These are phyloP conservation scores for Meriones psammophilus DNA, from an alignment of 2,797 vertebrate genomes.

Conservation along the genomic window DNA sequence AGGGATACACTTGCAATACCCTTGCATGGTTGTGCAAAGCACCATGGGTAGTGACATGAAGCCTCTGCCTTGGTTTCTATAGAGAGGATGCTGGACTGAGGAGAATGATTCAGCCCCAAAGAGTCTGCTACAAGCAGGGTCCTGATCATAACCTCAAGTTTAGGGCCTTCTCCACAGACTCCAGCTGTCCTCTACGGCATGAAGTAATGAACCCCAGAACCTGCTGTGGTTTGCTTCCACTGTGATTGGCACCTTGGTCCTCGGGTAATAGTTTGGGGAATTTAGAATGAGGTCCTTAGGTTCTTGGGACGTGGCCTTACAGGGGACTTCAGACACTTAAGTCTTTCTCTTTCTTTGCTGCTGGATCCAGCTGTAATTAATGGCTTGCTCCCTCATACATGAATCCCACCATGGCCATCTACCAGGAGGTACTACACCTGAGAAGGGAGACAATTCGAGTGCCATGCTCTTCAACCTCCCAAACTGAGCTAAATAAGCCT, in stretches of 20 bases:
- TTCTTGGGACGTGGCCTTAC: neutral
- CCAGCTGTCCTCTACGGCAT: neutral
- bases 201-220: neutral
- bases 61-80: neutral
- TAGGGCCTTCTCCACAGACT: neutral
- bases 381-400: neutral
- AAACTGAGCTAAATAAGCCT: neutral
- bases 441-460: too few relatives aligned
- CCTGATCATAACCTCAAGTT: neutral
- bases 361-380: neutral
- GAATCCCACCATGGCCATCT: neutral
- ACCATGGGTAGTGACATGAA: fast-evolving
- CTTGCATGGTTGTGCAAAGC: neutral
- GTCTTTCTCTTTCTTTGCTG: neutral
- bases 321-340: too few relatives aligned
- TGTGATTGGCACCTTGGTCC: neutral
- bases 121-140: neutral
- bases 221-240: neutral
- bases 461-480: neutral
- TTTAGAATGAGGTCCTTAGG: neutral
- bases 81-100: neutral
- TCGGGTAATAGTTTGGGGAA: neutral
- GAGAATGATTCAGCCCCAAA: neutral
- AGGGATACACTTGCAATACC: neutral
- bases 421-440: too few relatives aligned